Base-by-base conservation (phyloP, 2,888 invertebrate species). In the Trichogramma dendrolimi region DNA sequence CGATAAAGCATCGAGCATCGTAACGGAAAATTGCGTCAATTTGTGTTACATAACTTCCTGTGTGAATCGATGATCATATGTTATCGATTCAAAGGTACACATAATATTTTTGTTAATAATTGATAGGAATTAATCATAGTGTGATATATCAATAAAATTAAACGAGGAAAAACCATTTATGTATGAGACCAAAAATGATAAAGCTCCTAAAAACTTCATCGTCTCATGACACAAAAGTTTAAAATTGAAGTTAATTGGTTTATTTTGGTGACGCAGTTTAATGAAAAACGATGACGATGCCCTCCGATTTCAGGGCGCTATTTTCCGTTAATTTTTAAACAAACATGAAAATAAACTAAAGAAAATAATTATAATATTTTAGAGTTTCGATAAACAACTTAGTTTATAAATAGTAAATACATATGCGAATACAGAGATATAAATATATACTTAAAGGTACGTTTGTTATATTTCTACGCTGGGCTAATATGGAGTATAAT, bases 401-500 rank as follows among this genome's bases (percentile, higher is more conserved):
- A 73, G 75, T 73, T 70, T 70, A 72, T 75, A 73, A 73, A 73
- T 75, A 75, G 73, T 74, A 75, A 76, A 75, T 75, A 74, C 73
- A 72, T 75, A 76, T 75, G 66, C 73, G 74, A 74, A 70, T 71
- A 67, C 63, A 64, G 62, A 61, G 57, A 64, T 66, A 66, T 60
- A 67, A 66, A 62, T 57, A 61, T 66, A 66, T 60, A 67, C 68
- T 65, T 58, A 66, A 62, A 66, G 69, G 70, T 70, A 74, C 69
- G 75, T 77, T 77, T 77, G 78, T 78, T 78, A 77, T 75, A 77
- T 77, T 78, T 76, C 76, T 78, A 77, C 72, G 73, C 76, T 78
- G 74, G 78, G 78, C 77, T 77, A 71, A 73, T 74, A 77, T 75
- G 77, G 76, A 77, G 77, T 73, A 75, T 66, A 58, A 64, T 61